phyloP scores from a whole-genome alignment of 1,140 invertebrate genomes.

The Achatina immaculata region DNA sequence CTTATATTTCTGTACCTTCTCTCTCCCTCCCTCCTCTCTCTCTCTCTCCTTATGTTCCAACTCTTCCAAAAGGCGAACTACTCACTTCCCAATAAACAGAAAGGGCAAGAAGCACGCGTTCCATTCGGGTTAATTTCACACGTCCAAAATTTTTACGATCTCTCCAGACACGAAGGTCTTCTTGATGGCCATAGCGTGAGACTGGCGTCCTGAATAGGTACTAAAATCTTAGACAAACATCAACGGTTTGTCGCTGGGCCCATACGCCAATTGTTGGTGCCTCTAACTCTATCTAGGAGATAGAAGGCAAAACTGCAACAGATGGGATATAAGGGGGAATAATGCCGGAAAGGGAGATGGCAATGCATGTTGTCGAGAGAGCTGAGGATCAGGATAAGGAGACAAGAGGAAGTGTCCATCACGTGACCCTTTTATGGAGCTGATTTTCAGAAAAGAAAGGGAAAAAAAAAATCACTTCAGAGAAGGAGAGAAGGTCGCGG shows the following conservation, averaged over 20 bases:
- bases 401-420: no score
- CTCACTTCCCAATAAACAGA: not conserved
- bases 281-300: not conserved
- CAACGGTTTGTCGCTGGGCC: not conserved
- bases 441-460: no score
- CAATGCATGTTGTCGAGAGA: no score
- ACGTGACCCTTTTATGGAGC: no score
- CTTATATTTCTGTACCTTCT: no score
- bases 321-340: no score
- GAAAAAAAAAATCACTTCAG: no score
- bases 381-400: no score
- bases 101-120: no score
- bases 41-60: not conserved
- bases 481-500: no score
- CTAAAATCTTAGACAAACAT: constrained; percentile 1
- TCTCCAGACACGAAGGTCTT: not conserved
- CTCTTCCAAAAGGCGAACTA: not conserved
- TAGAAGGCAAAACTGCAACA: not conserved
- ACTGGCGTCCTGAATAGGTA: not conserved
- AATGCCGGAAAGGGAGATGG: no score
- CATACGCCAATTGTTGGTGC: not conserved
- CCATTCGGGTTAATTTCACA: not conserved
- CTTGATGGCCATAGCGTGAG: not conserved
- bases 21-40: not conserved
- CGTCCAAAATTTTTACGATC: not conserved